phyloP scores from a whole-genome alignment of 2,888 invertebrate genomes.

The Plagodis dolabraria region DNA sequence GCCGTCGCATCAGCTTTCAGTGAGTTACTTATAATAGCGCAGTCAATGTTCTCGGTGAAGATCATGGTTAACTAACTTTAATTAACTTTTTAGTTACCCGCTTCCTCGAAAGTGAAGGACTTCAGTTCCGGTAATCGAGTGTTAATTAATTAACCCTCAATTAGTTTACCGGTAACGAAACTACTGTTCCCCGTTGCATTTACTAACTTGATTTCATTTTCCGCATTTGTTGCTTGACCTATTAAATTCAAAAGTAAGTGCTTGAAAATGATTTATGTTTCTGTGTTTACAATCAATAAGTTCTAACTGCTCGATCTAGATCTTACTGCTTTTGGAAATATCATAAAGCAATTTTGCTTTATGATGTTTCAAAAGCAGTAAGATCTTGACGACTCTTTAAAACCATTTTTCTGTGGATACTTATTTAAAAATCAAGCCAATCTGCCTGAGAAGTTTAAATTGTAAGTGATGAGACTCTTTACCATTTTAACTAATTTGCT shows the following conservation, averaged over 20 bases:
- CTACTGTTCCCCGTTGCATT: slow-evolving; percentile 37
- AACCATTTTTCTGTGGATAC: slow-evolving; percentile 3
- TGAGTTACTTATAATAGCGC: slow-evolving; percentile 37
- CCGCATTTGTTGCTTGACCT: too few relatives aligned
- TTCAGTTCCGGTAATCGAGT: slow-evolving; percentile 55
- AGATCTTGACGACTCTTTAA: slow-evolving; percentile 6
- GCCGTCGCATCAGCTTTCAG: slow-evolving; percentile 36
- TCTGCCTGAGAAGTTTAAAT: slow-evolving; percentile 28
- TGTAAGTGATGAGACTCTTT: slow-evolving; percentile 29
- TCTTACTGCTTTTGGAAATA: too few relatives aligned
- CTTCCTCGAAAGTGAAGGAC: slow-evolving; percentile 64
- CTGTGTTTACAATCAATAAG: slow-evolving; percentile 6
- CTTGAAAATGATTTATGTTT: slow-evolving; percentile 23
- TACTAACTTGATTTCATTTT: slow-evolving; percentile 5
- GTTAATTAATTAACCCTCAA: slow-evolving; percentile 44
- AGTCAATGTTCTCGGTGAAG: slow-evolving; percentile 40
- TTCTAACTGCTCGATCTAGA: too few relatives aligned
- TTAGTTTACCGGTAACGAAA: slow-evolving; percentile 44
- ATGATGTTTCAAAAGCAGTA: background rate
- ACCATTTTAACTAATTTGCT: slow-evolving; percentile 38
- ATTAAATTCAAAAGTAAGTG: too few relatives aligned
- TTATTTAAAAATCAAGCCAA: slow-evolving; percentile 9
- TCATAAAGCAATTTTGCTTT: too few relatives aligned
- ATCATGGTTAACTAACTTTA: slow-evolving; percentile 40
- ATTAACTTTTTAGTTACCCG: slow-evolving; percentile 49